Evolutionary conservation across 1,140 invertebrate species (phyloP).

Genomic region (Mactra quadrangularis): DNA sequence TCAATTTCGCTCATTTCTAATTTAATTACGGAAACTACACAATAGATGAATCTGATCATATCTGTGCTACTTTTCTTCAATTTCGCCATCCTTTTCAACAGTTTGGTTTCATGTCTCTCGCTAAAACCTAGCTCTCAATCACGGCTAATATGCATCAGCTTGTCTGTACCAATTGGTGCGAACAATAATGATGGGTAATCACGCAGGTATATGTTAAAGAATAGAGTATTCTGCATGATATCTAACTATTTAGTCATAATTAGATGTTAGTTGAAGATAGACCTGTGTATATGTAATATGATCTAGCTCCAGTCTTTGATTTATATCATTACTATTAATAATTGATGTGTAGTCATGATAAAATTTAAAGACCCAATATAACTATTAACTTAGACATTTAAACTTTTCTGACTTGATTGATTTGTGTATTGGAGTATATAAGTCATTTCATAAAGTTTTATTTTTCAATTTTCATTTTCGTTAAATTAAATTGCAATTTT

Average conservation of each 20-base stretch:
- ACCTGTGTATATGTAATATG: conserved; percentile 41
- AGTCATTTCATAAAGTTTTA: too few species aligned
- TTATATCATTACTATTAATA: conserved; percentile 44
- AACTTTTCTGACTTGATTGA: conserved; percentile 20
- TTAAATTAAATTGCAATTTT: too few species aligned
- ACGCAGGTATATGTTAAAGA: conserved; percentile 50
- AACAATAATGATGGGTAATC: conserved; percentile 52
- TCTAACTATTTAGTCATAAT: conserved; percentile 60
- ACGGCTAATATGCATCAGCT: conserved; percentile 19
- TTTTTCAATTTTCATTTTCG: too few species aligned
- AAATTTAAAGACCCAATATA: conserved; percentile 24
- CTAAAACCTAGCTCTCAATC: conserved; percentile 34
- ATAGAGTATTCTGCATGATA: conserved; percentile 38
- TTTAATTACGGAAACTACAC: conserved; percentile 55
- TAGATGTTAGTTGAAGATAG: conserved; percentile 44
- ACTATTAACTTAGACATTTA: conserved; percentile 25
- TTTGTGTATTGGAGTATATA: too few species aligned
- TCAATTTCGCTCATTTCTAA: conserved; percentile 36
- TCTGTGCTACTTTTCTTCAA: conserved; percentile 51
- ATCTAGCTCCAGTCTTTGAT: conserved; percentile 27
- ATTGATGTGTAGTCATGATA: conserved; percentile 36
- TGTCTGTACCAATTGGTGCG: conserved; percentile 17
- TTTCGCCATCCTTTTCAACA: conserved; percentile 51
- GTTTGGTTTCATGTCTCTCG: conserved; percentile 24
- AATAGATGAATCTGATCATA: conserved; percentile 52